Evolutionary conservation across 2,888 invertebrate species (phyloP).

Genomic region (Boloria selene): DNA sequence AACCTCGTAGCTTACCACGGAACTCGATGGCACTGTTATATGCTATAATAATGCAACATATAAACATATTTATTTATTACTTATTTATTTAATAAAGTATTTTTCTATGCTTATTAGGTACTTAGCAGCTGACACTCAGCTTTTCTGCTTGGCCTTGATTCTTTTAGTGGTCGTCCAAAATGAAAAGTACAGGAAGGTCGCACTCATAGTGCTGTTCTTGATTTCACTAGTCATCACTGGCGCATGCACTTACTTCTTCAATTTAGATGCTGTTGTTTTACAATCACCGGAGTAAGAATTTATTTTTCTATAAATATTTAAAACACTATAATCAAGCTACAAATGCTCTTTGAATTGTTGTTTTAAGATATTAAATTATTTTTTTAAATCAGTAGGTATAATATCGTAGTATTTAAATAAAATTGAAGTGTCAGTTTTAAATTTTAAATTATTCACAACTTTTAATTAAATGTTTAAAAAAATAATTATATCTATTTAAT

Average conservation of each 20-base stretch:
- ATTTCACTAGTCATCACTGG: constrained; percentile 54
- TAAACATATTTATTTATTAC: too few relatives aligned
- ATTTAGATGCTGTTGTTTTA: constrained; percentile 65
- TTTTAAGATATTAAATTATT: too few relatives aligned
- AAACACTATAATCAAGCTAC: neutral
- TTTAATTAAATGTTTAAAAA: too few relatives aligned
- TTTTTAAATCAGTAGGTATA: too few relatives aligned
- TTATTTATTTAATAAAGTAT: neutral
- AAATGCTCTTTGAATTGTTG: neutral
- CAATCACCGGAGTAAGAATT: constrained; percentile 72
- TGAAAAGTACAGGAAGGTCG: constrained; percentile 45
- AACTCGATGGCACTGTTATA: too few relatives aligned
- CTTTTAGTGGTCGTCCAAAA: constrained; percentile 56
- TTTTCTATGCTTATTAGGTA: constrained; percentile 57
- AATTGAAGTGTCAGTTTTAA: too few relatives aligned
- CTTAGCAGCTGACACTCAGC: constrained; percentile 73
- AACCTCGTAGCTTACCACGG: too few relatives aligned
- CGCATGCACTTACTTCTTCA: constrained; percentile 63
- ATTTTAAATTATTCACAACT: too few relatives aligned
- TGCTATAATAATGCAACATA: too few relatives aligned
- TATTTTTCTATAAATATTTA: too few relatives aligned
- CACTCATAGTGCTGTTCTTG: constrained; percentile 49
- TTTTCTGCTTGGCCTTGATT: constrained; percentile 66
- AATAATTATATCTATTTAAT: too few relatives aligned
- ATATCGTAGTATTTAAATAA: too few relatives aligned